Evolutionary conservation across 2,113 vertebrate genomes (phyloP).

Genomic region (Thunnus thynnus): DNA sequence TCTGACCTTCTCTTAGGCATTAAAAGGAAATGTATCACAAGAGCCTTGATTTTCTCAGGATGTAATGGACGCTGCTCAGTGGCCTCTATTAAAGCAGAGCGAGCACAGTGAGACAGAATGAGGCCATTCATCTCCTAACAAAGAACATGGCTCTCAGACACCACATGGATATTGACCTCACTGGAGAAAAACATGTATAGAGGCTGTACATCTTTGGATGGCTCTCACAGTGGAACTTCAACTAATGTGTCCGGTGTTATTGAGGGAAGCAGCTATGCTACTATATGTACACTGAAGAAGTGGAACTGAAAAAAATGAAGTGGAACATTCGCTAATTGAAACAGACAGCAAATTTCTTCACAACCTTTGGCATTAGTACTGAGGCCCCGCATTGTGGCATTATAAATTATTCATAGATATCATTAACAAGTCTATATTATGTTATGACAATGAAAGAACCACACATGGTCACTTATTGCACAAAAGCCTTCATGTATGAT

Average conservation of each 20-base stretch:
- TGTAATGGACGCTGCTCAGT: constrained; percentile 47
- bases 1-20: constrained; percentile 25
- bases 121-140: constrained; percentile 62
- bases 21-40: constrained; percentile 36
- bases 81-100: constrained; percentile 48
- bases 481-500: not conserved
- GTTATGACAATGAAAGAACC: not conserved
- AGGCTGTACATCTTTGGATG: constrained; percentile 3
- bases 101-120: constrained; percentile 69
- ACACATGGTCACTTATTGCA: not conserved
- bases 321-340: constrained; percentile 19
- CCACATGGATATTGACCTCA: constrained; percentile 27
- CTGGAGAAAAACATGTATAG: constrained; percentile 19
- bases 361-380: constrained; percentile 4
- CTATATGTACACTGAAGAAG: not conserved
- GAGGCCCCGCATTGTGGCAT: not conserved
- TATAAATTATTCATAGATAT: constrained; percentile 17
- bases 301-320: not conserved
- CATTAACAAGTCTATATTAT: not conserved
- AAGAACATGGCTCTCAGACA: constrained; percentile 42
- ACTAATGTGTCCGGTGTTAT: not conserved
- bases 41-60: constrained; percentile 17
- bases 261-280: not conserved
- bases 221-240: not conserved
- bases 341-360: constrained; percentile 9